Evolutionary conservation across 64 coral and sea anemone species (phyloP).

Genomic region (Montipora capricornis): DNA sequence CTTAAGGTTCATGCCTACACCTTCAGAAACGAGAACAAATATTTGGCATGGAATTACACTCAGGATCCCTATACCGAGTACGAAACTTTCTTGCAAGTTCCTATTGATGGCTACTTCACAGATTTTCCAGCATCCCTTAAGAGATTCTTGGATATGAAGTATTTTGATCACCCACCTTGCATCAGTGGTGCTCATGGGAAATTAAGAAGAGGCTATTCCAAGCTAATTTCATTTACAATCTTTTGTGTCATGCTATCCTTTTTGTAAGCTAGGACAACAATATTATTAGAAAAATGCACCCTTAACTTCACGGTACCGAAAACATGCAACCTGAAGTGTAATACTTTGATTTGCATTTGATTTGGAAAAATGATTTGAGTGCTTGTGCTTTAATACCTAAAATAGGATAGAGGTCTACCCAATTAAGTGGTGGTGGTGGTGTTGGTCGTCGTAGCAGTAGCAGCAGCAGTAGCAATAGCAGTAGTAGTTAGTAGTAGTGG

Average conservation of each 20-base stretch:
- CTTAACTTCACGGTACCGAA: no score
- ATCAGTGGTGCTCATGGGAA: not conserved
- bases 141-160: conserved; percentile 5
- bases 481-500: no score
- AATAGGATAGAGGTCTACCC: no score
- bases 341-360: no score
- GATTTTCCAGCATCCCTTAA: conserved; percentile 37
- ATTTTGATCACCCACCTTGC: not conserved
- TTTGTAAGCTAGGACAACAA: not conserved
- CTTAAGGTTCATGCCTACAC: conserved; percentile 19
- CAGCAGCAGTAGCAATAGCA: no score
- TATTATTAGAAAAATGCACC: not conserved
- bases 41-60: conserved; percentile 53
- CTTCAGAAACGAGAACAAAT: conserved; percentile 33
- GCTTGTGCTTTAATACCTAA: no score
- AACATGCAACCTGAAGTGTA: no score
- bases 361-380: no score
- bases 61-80: conserved; percentile 34
- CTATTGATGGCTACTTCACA: conserved; percentile 34
- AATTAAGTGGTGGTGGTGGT: no score
- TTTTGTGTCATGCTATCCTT: not conserved
- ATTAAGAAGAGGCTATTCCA: not conserved
- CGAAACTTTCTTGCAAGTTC: conserved; percentile 10
- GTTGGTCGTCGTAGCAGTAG: no score
- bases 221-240: not conserved